Evolutionary conservation across 2,113 vertebrate genomes (phyloP), one percentile per base, ranked within the genome.

Genomic region (Bolborhynchus lineola): DNA sequence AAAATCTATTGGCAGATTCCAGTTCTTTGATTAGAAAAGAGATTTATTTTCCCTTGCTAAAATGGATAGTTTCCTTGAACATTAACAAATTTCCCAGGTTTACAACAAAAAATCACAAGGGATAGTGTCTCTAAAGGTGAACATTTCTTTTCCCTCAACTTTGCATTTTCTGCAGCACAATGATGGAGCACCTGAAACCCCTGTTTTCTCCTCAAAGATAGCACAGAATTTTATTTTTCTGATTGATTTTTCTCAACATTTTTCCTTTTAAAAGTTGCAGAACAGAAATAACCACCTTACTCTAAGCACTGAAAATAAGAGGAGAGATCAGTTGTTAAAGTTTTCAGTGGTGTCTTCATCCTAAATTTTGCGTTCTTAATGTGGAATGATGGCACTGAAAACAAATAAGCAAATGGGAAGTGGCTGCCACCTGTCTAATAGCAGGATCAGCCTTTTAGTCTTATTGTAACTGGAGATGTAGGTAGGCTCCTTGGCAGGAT

Each of bases 201-300:
- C 68, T 29, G 21, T 68, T 95, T 94, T 55, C 76, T 90, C 19
- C 72, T 95, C 75, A 96, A 85, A 92, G 74, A 63, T 39, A 75
- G 72, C 88, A 91, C 53, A 81, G 69, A 82, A 42, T 72, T 72
- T 49, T 28, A 79, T 86, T 77, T 77, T 92, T 77, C 60, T 67
- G 63, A 71, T 33, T 65, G 41, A 77, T 79, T 80, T 90, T 77
- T 70, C 41, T 77, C 42, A 35, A 62, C 16, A 7, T 29, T 82
- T 86, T 79, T 92, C n/a, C 57, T 86, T 70, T 88, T 75, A 35
- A 52, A 82, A 72, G 70, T 93, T 92, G 87, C 81, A 86, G 52
- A 92, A 63, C 31, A 96, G 90, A 88, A 98, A 93, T 96, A 97
- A 93, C 65, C 50, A 94, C 60, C 64, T 90, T 94, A 55, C 44